Percentiles rank a stretch among this genome's conserved stretches.
Conservation (phyloP, 2,888 invertebrate species). For the Patella pellucida region DNA sequence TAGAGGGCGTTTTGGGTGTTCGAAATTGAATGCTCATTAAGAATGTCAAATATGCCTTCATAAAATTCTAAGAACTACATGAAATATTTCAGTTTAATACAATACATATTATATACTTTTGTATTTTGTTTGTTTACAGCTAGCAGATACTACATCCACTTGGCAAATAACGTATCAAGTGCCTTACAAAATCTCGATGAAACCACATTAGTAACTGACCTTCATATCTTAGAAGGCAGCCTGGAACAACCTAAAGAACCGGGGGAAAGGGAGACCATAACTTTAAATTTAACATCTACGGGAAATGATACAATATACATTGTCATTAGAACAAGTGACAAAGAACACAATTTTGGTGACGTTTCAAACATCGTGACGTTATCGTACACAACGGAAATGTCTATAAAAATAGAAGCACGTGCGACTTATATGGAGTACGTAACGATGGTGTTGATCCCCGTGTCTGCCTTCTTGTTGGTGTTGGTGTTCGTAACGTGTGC, state of each 20-base stretch:
- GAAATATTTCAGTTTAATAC: background rate
- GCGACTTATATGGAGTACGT: constrained; percentile 19
- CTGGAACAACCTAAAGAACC: constrained; percentile 20
- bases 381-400: constrained; percentile 31
- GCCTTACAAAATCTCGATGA: constrained; percentile 18
- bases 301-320: constrained; percentile 34
- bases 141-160: constrained; percentile 28
- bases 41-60: background rate
- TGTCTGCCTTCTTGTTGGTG: constrained; percentile 24
- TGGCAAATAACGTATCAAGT: constrained; percentile 25
- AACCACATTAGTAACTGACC: constrained; percentile 1
- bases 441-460: constrained; percentile 24
- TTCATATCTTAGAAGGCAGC: constrained; percentile 11
- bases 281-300: constrained; percentile 16
- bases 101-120: constrained; percentile 9
- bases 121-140: constrained; percentile 21
- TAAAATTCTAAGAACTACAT: background rate
- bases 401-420: constrained; percentile 22
- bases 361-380: constrained; percentile 41
- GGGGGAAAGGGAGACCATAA: constrained; percentile 25
- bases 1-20: too few relatives aligned
- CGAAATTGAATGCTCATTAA: too few relatives aligned
- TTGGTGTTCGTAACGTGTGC: constrained; percentile 19
- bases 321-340: constrained; percentile 36
- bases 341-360: constrained; percentile 34